phyloP scores from a whole-genome alignment of 2,888 invertebrate species.

The Acleris literana region DNA sequence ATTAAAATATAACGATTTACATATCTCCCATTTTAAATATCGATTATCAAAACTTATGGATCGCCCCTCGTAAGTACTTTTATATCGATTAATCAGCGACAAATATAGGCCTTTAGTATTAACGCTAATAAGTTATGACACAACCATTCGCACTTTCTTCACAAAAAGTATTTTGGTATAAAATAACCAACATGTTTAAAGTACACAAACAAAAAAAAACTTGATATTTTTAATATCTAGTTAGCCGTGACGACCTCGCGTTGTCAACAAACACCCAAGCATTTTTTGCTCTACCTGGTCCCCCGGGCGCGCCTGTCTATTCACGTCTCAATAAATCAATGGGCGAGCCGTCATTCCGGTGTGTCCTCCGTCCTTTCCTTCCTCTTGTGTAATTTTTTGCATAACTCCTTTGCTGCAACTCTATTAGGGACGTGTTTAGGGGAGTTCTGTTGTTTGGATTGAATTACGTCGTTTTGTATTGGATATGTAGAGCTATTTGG shows the following conservation, averaged over 20 bases:
- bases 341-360: constrained; percentile 58
- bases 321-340: constrained; percentile 72
- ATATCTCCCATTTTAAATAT: too few species aligned
- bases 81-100: too few species aligned
- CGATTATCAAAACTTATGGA: too few species aligned
- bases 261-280: constrained; percentile 76
- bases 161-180: too few species aligned
- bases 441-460: constrained; percentile 38
- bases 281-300: constrained; percentile 65
- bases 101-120: too few species aligned
- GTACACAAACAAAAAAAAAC: too few species aligned
- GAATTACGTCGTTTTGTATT: constrained; percentile 29
- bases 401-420: constrained; percentile 44
- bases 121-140: too few species aligned
- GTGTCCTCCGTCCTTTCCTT: constrained; percentile 47
- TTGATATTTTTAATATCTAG: not conserved
- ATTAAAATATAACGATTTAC: too few species aligned
- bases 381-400: constrained; percentile 50
- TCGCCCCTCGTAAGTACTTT: too few species aligned
- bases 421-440: constrained; percentile 40
- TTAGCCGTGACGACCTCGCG: constrained; percentile 61
- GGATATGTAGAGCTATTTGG: not conserved
- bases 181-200: too few species aligned
- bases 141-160: too few species aligned
- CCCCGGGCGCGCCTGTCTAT: constrained; percentile 58